phyloP scores from a whole-genome alignment of 1,140 invertebrate species.

The Drosophila paulistorum region DNA sequence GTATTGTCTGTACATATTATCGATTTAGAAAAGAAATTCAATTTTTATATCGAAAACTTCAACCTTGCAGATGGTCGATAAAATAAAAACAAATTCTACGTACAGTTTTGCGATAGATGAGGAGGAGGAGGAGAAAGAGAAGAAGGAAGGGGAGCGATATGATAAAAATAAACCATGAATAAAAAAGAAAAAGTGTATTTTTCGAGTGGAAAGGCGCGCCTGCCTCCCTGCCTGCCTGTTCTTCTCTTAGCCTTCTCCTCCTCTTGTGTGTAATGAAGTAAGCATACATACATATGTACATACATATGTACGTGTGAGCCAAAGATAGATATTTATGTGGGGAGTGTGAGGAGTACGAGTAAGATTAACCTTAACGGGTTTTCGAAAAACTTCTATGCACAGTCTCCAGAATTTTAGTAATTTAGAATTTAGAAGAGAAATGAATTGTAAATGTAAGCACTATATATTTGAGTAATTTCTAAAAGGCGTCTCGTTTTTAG shows the following conservation, averaged over 20 bases:
- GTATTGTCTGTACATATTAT: neutral
- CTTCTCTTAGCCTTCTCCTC: neutral
- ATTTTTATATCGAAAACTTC: slow-evolving; percentile 1
- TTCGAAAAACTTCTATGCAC: neutral
- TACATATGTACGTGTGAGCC: slow-evolving; percentile 26
- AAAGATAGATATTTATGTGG: slow-evolving; percentile 49
- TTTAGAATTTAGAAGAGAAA: neutral
- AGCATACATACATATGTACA: neutral
- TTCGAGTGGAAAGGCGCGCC: slow-evolving; percentile 47
- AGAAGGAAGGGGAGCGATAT: slow-evolving; percentile 42
- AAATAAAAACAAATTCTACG: neutral
- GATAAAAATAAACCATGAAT: slow-evolving; percentile 79
- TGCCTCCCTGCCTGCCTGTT: slow-evolving; percentile 28
- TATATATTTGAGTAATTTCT: slow-evolving; percentile 1
- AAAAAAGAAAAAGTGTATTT: slow-evolving; percentile 56
- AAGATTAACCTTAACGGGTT: slow-evolving; percentile 3
- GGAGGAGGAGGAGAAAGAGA: slow-evolving; percentile 28
- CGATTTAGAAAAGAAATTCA: neutral
- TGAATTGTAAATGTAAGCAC: neutral
- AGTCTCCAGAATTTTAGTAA: neutral
- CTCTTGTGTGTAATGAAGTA: slow-evolving; percentile 7
- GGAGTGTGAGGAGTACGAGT: slow-evolving; percentile 17
- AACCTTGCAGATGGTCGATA: slow-evolving; percentile 18
- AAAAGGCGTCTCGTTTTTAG: slow-evolving; percentile 56
- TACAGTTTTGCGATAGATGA: slow-evolving; percentile 31